Evolutionary conservation across 2,113 vertebrate genomes (phyloP).

Genomic region (Tragulus kanchil): DNA sequence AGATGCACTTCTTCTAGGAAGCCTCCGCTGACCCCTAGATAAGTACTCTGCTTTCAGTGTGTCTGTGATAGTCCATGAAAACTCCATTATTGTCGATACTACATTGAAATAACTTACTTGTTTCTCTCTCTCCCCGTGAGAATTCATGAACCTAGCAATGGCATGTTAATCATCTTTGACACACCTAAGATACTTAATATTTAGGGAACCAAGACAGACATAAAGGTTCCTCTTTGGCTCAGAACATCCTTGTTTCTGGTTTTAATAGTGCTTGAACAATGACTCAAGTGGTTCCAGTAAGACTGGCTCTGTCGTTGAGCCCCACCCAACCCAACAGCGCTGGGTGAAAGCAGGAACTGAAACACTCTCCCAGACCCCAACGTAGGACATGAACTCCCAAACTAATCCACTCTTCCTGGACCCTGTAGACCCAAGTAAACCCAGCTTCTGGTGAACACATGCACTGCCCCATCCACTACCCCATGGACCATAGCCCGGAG

Average conservation of each 20-base stretch:
- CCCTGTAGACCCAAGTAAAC: background rate
- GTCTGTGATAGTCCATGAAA: background rate
- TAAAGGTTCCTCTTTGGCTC: slow-evolving; percentile 39
- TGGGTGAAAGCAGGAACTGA: background rate
- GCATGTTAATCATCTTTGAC: background rate
- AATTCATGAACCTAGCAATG: background rate
- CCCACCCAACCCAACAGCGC: background rate
- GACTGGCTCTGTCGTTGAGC: background rate
- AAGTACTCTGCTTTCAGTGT: background rate
- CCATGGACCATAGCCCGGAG: background rate
- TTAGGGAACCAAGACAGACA: background rate
- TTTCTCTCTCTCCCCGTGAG: background rate
- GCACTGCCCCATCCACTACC: too few species aligned
- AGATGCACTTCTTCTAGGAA: background rate
- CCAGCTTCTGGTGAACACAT: background rate
- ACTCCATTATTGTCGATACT: background rate
- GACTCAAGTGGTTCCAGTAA: background rate
- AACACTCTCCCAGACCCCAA: background rate
- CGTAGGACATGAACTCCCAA: background rate
- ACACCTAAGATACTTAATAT: background rate
- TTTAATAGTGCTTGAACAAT: background rate
- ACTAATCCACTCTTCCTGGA: background rate
- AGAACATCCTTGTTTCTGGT: background rate
- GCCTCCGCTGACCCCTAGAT: background rate
- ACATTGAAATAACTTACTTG: background rate